These are phyloP conservation scores for Heliconius melpomene DNA, from an alignment of 1,140 invertebrate genomes.

Conservation along the genomic window DNA sequence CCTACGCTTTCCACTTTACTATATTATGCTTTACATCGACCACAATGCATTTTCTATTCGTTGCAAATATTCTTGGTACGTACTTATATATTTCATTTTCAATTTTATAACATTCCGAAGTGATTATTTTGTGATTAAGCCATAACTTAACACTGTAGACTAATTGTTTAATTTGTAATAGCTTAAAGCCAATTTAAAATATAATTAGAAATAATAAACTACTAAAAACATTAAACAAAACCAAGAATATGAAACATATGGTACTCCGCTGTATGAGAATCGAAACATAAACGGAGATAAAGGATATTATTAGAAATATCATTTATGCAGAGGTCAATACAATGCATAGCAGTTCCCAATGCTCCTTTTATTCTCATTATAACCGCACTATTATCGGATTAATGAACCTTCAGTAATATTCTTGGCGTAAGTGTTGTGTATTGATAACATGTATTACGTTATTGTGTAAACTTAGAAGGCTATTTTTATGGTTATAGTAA, in stretches of 20 bases:
- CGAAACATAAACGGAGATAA: constrained; percentile 59
- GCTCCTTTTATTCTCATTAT: constrained; percentile 56
- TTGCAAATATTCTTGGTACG: background rate
- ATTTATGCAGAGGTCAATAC: constrained; percentile 63
- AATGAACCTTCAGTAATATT: constrained; percentile 60
- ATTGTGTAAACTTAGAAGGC: constrained; percentile 34
- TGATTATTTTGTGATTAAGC: too few relatives aligned
- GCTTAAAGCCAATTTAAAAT: background rate
- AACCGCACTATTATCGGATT: constrained; percentile 60
- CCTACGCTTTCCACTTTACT: constrained; percentile 64
- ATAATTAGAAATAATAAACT: background rate
- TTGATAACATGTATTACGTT: constrained; percentile 45
- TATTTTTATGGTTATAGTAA: constrained; percentile 30
- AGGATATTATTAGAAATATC: constrained; percentile 71
- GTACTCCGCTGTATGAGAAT: constrained; percentile 29
- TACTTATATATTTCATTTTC: background rate
- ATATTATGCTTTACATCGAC: constrained; percentile 21
- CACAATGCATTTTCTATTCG: constrained; percentile 22
- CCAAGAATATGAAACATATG: background rate
- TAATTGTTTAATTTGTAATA: background rate
- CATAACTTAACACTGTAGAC: background rate
- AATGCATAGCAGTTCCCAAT: constrained; percentile 59
- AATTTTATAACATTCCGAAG: background rate
- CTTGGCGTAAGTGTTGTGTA: constrained; percentile 35
- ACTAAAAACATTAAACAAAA: background rate